phyloP scores from a whole-genome alignment of 2,113 vertebrate genomes.

The Gasterosteus nipponicus region DNA sequence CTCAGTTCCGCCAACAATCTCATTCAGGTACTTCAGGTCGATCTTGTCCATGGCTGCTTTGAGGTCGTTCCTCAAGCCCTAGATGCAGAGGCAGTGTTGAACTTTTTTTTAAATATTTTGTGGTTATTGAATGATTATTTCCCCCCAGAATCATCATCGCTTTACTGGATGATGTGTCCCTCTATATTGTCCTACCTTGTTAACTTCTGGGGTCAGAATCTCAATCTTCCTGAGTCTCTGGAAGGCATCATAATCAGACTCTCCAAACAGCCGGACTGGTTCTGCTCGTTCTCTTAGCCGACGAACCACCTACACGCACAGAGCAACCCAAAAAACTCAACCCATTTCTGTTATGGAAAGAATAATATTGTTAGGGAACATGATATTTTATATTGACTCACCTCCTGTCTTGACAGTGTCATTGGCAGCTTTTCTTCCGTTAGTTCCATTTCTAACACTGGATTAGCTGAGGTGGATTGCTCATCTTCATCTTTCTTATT shows the following conservation, averaged over 20 bases:
- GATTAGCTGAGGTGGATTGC: constrained; percentile 87
- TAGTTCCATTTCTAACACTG: constrained; percentile 91
- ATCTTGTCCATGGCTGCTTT: constrained; percentile 99
- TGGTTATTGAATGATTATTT: not conserved
- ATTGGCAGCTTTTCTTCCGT: constrained; percentile 97
- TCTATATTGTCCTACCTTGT: constrained; percentile 85
- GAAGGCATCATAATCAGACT: constrained; percentile 96
- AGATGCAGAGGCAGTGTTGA: constrained; percentile 8
- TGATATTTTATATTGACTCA: constrained; percentile 59
- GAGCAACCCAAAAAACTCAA: not conserved
- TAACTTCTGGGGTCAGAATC: constrained; percentile 97
- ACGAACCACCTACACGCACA: constrained; percentile 87
- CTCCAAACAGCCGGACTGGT: constrained; percentile 91
- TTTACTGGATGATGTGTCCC: not conserved
- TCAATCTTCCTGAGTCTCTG: constrained; percentile 97
- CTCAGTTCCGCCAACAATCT: constrained; percentile 93
- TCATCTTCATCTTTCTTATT: constrained; percentile 86
- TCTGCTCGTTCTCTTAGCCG: constrained; percentile 94
- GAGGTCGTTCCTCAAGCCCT: constrained; percentile 96
- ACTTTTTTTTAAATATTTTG: not conserved
- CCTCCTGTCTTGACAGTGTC: constrained; percentile 97
- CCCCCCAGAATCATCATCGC: too few species aligned
- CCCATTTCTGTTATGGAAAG: not conserved
- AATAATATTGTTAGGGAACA: not conserved
- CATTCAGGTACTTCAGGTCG: constrained; percentile 96